Evolutionary conservation across 2,797 vertebrate genomes (phyloP), one percentile per base, ranked within the genome.

Genomic region (Cottoperca gobio): DNA sequence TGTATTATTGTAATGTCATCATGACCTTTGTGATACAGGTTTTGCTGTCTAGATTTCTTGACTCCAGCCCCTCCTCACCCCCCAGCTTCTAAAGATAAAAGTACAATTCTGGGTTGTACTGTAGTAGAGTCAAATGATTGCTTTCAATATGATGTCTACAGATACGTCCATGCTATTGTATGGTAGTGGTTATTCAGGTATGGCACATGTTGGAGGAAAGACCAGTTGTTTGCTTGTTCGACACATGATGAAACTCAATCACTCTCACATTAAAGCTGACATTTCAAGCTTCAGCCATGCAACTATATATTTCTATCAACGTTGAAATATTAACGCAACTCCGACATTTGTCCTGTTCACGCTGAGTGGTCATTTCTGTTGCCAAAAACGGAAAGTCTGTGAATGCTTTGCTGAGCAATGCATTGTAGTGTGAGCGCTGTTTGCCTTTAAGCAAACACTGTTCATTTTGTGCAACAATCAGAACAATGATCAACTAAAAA

Each of bases 111-210:
- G 52, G 26, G 17, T 26, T 14, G 19, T 16, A 13, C 12, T 68
- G 14, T 24, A 17, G 24, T 23, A 21, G 40, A 53, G 35, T 66
- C 6, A 37, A 55, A 31, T 13, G 33, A 59, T 17, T 43, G 26
- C 26, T 37, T 40, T 21, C 19, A 37, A 4, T n/a, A 2, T 66
- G 42, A 61, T 37, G 8, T 26, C 33, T 55, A 9, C 69, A 61
- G 33, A 58, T 58, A 7, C 61, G 28, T 43, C 21, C 11, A 6
- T 43, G 21, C 68, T 68, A 31, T 33, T 61, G 21, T 52, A 8
- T n/a, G 23, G 13, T 48, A 8, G 19, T 31, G 46, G 40, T 69
- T 21, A 74, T 73, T 45, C 48, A 61, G 40, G 31, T 60, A 52
- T 19, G 19, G 7, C 42, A n/a, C n/a, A n/a, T 28, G 28, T 54